phyloP scores from a whole-genome alignment of 2,888 invertebrate genomes.

The Ichneumoninae sp. region DNA sequence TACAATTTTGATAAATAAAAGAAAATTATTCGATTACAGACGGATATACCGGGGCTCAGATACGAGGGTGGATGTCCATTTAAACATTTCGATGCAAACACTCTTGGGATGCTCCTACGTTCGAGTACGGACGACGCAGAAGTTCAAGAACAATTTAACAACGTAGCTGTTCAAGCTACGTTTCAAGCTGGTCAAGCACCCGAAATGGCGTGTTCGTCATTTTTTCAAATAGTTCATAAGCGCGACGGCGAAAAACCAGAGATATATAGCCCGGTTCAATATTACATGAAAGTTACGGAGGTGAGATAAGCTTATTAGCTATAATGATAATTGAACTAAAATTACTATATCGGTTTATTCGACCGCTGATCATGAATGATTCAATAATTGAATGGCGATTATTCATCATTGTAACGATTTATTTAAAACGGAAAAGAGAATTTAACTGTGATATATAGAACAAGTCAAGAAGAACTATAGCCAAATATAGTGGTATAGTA shows the following conservation, averaged over 20 bases:
- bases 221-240: conserved; percentile 72
- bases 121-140: conserved; percentile 51
- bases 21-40: conserved; percentile 72
- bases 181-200: conserved; percentile 68
- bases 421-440: neutral
- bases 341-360: neutral
- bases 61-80: conserved; percentile 89
- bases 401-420: neutral
- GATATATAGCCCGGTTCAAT: conserved; percentile 78
- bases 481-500: neutral
- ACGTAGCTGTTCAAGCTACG: conserved; percentile 30
- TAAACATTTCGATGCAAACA: conserved; percentile 85
- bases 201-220: conserved; percentile 75
- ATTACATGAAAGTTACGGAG: conserved; percentile 74
- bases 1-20: conserved; percentile 76
- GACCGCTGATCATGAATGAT: neutral
- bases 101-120: conserved; percentile 78
- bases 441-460: conserved; percentile 45
- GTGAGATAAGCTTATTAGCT: conserved; percentile 59
- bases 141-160: conserved; percentile 69
- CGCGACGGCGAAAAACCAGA: conserved; percentile 64
- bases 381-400: neutral
- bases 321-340: neutral
- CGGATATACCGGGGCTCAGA: conserved; percentile 81
- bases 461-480: conserved; percentile 5